Base-by-base conservation (phyloP, 92 coral and sea anemone genomes). In the Parazoanthus atlanticus region DNA sequence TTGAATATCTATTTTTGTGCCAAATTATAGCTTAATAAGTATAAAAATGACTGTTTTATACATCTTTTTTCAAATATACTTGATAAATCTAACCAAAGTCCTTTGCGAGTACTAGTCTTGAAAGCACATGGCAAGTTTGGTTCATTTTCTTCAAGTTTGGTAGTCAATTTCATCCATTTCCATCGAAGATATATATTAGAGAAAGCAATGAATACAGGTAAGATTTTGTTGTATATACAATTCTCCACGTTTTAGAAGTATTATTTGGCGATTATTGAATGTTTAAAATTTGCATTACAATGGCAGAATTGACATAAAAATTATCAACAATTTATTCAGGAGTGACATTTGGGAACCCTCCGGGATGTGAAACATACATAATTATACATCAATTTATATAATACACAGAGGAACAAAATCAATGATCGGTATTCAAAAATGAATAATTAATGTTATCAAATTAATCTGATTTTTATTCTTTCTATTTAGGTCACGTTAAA, bases 271-370 rank as follows among this genome's bases (percentile, higher is more conserved):
- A 16, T 13, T 76, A 34, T 36, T 76, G 7, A 38, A 19, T 56
- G 38, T 23, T 38, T 17, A 19, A 38, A 15, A 36, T 76, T 76
- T 28, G 17, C 80, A 76, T 76, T 76, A 76, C 80, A 76, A 76
- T 38, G 38, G 80, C 38, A 74, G 38, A 76, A 36, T 76, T 76
- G 19, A 38, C 80, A 76, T 76, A 76, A 76, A 56, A 76, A n/a
- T n/a, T n/a, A n/a, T n/a, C n/a, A 76, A 28, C 38, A 56, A 76
- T 17, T 66, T 56, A 76, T 56, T 34, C 52, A 76, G 9, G 36
- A 76, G 36, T 76, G 30, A 36, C 36, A 19, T 76, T 30, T 66
- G 26, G 72, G 72, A 29, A 66, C 72, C 72, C 72, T 66, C 29
- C 21, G 72, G 3, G 72, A 66, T 1, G 8, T 46, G 8, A 12